Conservation (phyloP, 2,888 invertebrate species). For the Corbicula japonica region DNA sequence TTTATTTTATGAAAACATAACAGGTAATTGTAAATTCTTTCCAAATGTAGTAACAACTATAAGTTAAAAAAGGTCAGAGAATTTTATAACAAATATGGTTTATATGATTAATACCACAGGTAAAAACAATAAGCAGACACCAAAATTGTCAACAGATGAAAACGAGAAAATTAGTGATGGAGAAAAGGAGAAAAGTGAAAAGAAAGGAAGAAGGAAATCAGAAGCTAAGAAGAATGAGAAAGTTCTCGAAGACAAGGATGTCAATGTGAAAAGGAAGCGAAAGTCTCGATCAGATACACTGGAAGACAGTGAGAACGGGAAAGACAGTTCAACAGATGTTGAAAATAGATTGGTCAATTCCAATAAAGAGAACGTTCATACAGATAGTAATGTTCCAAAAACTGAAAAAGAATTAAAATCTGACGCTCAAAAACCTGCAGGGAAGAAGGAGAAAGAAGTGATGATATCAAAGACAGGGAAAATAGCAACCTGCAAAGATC, state of each 20-base stretch:
- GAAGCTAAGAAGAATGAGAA: conserved; percentile 30
- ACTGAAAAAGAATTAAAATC: conserved; percentile 6
- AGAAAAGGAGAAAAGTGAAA: conserved; percentile 11
- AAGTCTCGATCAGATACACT: conserved; percentile 27
- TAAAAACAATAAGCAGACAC: too few species aligned
- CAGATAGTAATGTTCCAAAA: conserved; percentile 38
- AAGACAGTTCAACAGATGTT: neutral
- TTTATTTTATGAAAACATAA: too few species aligned
- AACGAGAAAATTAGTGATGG: conserved; percentile 2
- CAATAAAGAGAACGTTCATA: conserved; percentile 39
- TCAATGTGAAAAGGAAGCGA: conserved; percentile 21
- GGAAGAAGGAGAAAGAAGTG: neutral
- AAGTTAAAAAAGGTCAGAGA: too few species aligned
- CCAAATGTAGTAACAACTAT: too few species aligned
- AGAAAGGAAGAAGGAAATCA: conserved; percentile 9
- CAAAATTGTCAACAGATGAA: too few species aligned
- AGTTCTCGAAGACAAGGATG: conserved; percentile 5
- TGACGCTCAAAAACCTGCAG: conserved; percentile 4
- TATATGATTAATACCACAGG: too few species aligned
- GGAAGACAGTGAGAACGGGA: neutral
- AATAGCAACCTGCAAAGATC: conserved; percentile 77
- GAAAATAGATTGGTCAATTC: neutral
- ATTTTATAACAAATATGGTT: too few species aligned
- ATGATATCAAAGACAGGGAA: conserved; percentile 40
- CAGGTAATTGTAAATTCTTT: too few species aligned